Conservation (phyloP, 2,888 invertebrate species). For the Capitulum mitella region DNA sequence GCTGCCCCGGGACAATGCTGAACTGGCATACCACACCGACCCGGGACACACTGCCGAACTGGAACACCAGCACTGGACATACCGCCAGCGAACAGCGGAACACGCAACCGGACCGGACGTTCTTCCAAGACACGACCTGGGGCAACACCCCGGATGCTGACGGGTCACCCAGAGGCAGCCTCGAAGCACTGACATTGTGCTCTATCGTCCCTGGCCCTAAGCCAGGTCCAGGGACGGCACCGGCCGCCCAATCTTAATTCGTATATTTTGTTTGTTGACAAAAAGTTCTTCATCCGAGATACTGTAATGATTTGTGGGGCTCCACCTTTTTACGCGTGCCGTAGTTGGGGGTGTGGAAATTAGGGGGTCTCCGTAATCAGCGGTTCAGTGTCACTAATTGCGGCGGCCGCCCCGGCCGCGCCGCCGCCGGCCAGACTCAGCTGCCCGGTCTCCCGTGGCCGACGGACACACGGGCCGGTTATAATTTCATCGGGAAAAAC, state of each 20-base stretch:
- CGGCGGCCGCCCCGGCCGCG: background rate
- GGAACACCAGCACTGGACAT: too few relatives aligned
- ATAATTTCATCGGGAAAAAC: slow-evolving; percentile 19
- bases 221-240: too few relatives aligned
- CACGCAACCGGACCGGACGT: too few relatives aligned
- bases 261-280: background rate
- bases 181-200: too few relatives aligned
- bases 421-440: background rate
- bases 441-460: background rate
- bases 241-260: background rate
- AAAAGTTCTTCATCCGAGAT: background rate
- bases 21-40: too few relatives aligned
- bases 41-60: too few relatives aligned
- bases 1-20: too few relatives aligned
- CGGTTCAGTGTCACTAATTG: slow-evolving; percentile 12
- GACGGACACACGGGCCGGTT: background rate
- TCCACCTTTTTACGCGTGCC: background rate
- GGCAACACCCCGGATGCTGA: too few relatives aligned
- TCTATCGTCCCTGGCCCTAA: too few relatives aligned
- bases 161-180: too few relatives aligned
- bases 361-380: background rate
- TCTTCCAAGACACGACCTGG: too few relatives aligned
- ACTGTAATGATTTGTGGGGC: background rate
- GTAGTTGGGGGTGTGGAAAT: slow-evolving; percentile 17
- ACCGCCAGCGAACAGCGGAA: too few relatives aligned